Evolutionary conservation across 2,113 vertebrate genomes (phyloP), one percentile per base, ranked within the genome.

Genomic region (Misgurnus mizolepis): DNA sequence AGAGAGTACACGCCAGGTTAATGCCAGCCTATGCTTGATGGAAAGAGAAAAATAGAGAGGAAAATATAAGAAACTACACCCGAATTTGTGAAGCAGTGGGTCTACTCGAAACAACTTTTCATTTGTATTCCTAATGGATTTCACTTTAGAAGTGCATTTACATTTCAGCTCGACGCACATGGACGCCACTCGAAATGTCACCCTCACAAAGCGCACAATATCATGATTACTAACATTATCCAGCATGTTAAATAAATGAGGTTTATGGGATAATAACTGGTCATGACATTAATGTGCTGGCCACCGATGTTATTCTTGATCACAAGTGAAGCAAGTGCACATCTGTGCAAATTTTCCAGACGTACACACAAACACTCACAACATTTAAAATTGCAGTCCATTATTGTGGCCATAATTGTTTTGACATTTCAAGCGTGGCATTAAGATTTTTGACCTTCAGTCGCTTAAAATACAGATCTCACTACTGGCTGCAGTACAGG

Each of bases 1-100:
- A 86, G 76, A 74, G 76, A 82, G 89, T 88, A 53, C 50, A 53
- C 90, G 88, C 85, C 87, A 87, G 88, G 86, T 89, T 82, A 90
- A 89, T 89, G 84, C 47, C 81, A 84, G 79, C 68, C 73, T 9
- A 41, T 60, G 40, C 79, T 82, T 89, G 88, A 90, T 68, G 70
- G 47, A 76, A 84, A 83, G 80, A 67, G 69, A 68, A 56, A 72
- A 77, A 72, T 75, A 11, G 18, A 86, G 71, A 84, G 78, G 82
- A 88, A 83, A 60, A 62, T 65, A 66, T 83, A 76, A 82, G 45
- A 47, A 47, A 47, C 45, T 2, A 56, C 17, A 6, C 10, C 68
- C 27, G 73, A 64, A 41, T 50, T 56, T 64, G 55, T 65, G 41
- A 18, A 66, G 66, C 18, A 14, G 14, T 5, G 64, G 80, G 75